phyloP scores from a whole-genome alignment of 2,888 invertebrate genomes.

The Troglohyphantes excavatus region DNA sequence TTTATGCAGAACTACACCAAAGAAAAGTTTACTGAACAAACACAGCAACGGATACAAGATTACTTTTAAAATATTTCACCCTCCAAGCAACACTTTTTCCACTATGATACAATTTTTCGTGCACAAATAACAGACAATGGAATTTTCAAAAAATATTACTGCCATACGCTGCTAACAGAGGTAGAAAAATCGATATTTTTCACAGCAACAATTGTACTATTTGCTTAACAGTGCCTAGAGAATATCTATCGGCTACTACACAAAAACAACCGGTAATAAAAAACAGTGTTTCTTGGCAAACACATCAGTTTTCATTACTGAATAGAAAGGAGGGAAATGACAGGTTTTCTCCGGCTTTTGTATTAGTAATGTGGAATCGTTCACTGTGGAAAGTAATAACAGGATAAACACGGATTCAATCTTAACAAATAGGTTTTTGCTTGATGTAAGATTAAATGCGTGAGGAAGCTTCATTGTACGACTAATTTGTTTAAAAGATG shows the following conservation, averaged over 20 bases:
- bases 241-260: not conserved
- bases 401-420: no score
- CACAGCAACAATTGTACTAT: not conserved
- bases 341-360: not conserved
- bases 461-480: no score
- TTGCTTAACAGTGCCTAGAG: not conserved
- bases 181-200: not conserved
- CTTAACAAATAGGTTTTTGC: no score
- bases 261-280: conserved; percentile 7
- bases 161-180: not conserved
- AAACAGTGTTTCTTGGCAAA: not conserved
- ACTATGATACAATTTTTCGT: no score
- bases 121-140: not conserved
- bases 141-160: not conserved
- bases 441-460: no score
- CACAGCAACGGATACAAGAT: no score
- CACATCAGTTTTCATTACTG: conserved; percentile 24
- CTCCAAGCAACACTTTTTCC: no score
- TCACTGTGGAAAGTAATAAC: not conserved
- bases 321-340: not conserved
- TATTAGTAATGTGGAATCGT: not conserved
- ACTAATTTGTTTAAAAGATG: no score
- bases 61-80: no score
- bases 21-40: no score
- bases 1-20: no score